Conservation (phyloP, 2,888 invertebrate species). For the Ernsta delagoae region DNA sequence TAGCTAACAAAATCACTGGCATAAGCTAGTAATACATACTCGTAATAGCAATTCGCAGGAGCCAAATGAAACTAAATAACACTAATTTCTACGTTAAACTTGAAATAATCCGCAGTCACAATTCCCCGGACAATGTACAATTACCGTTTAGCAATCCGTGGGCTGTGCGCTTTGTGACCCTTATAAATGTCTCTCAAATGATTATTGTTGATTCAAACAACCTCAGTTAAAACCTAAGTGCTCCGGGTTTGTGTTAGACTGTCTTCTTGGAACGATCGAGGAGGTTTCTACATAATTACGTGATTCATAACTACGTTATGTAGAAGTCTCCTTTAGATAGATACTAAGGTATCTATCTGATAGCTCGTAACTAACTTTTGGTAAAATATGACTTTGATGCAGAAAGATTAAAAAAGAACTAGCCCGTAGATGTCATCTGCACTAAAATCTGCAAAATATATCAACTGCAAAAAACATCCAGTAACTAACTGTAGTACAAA, state of each 20-base stretch:
- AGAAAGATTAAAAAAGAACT: too few relatives aligned
- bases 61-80: slow-evolving; percentile 16
- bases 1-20: too few relatives aligned
- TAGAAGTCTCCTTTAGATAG: too few relatives aligned
- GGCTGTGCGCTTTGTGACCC: slow-evolving; percentile 17
- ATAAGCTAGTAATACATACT: too few relatives aligned
- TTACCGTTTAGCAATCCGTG: slow-evolving; percentile 37
- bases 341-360: too few relatives aligned
- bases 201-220: slow-evolving; percentile 35
- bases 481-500: too few relatives aligned
- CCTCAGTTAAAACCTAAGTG: slow-evolving; percentile 32
- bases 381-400: too few relatives aligned
- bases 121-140: slow-evolving; percentile 30
- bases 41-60: background rate
- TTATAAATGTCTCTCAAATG: slow-evolving; percentile 36
- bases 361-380: too few relatives aligned
- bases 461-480: too few relatives aligned
- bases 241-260: background rate
- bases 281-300: background rate
- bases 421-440: too few relatives aligned
- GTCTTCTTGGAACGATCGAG: background rate
- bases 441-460: too few relatives aligned
- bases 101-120: slow-evolving; percentile 14
- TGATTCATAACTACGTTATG: too few relatives aligned
- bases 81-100: slow-evolving; percentile 16